Percentiles rank a stretch among this genome's conserved stretches.
phyloP scores from a whole-genome alignment of 2,888 invertebrate genomes.

The Bursaphelenchus okinawaensis region DNA sequence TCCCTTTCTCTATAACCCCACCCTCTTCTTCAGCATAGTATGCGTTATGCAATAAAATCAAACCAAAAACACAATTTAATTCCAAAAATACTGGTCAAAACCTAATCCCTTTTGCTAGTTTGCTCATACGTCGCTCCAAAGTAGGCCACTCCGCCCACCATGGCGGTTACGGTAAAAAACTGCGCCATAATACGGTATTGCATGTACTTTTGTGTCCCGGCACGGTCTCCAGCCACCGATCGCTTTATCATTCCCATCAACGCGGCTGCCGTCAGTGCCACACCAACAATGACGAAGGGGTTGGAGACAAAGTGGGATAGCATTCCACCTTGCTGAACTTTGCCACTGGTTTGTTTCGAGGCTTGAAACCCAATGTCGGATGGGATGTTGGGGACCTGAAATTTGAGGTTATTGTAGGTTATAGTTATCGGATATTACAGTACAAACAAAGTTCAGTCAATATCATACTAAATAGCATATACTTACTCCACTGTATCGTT shows the following conservation, averaged over 20 bases:
- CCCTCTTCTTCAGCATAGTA: too few species aligned
- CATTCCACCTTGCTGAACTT: not conserved
- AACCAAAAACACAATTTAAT: too few species aligned
- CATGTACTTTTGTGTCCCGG: constrained; percentile 50
- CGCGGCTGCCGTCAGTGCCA: constrained; percentile 46
- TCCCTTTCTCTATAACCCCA: too few species aligned
- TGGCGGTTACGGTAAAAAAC: constrained; percentile 50
- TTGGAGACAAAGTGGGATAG: constrained; percentile 24
- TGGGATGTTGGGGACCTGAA: constrained; percentile 47
- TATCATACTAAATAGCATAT: too few species aligned
- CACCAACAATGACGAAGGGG: constrained; percentile 46
- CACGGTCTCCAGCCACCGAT: constrained; percentile 44
- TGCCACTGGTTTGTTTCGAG: constrained; percentile 24
- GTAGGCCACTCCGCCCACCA: constrained; percentile 47
- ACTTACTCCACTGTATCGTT: too few species aligned
- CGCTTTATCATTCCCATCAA: constrained; percentile 44
- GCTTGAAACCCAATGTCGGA: constrained; percentile 42
- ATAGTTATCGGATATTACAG: too few species aligned
- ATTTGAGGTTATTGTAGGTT: too few species aligned
- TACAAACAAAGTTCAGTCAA: too few species aligned
- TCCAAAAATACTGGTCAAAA: too few species aligned
- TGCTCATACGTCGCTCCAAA: constrained; percentile 38
- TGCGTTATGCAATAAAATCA: too few species aligned
- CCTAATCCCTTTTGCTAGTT: too few species aligned
- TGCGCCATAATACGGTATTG: constrained; percentile 54